Percentiles rank a stretch among this genome's conserved stretches.
phyloP scores from a whole-genome alignment of 2,797 vertebrate genomes.

The Hypotaenidia philippensis region DNA sequence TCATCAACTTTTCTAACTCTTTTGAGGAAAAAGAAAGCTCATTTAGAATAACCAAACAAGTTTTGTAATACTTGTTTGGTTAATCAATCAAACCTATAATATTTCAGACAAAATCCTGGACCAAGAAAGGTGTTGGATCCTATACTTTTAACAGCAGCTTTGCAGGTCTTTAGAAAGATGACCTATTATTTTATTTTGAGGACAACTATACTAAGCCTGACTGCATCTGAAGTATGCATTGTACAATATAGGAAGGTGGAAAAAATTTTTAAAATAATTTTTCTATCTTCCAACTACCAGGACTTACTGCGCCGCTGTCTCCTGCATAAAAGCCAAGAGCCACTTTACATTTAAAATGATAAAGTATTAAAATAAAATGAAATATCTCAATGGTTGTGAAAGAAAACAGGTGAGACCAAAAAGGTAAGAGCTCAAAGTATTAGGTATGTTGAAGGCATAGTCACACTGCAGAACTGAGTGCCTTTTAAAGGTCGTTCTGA shows the following conservation, averaged over 20 bases:
- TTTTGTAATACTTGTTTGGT: neutral
- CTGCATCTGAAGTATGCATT: neutral
- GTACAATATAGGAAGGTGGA: neutral
- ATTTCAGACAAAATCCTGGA: neutral
- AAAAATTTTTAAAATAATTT: neutral
- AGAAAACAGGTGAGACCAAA: neutral
- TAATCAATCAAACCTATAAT: neutral
- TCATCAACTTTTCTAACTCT: neutral
- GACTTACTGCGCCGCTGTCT: neutral
- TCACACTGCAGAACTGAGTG: neutral
- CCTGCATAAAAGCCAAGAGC: neutral
- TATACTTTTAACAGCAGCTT: neutral
- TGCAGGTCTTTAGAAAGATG: neutral
- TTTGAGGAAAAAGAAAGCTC: neutral
- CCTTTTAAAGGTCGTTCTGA: neutral
- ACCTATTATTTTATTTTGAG: neutral
- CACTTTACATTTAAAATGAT: neutral
- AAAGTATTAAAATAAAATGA: neutral
- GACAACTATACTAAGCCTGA: neutral
- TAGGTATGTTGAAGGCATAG: neutral
- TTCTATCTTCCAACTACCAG: neutral
- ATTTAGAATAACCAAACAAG: neutral
- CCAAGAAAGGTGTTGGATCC: neutral
- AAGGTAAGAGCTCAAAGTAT: neutral
- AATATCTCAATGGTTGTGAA: neutral